phyloP scores from a whole-genome alignment of 2,888 invertebrate species.

The Acleris cristana region DNA sequence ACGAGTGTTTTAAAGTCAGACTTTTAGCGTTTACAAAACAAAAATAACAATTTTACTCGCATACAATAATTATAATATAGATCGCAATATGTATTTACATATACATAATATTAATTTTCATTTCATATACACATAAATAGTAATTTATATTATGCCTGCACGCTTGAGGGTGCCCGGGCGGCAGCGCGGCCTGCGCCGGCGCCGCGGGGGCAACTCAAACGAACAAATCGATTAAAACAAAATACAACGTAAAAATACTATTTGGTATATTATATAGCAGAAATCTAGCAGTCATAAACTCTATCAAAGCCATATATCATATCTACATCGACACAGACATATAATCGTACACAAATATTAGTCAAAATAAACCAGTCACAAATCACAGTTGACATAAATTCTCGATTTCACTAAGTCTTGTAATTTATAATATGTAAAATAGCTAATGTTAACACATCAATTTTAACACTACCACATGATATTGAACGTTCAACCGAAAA shows the following conservation, averaged over 20 bases:
- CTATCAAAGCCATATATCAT: slow-evolving; percentile 75
- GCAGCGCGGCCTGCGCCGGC: not conserved
- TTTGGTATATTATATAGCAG: slow-evolving; percentile 83
- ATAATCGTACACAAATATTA: slow-evolving; percentile 77
- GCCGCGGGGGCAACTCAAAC: slow-evolving; percentile 53
- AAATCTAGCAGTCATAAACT: slow-evolving; percentile 80
- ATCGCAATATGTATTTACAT: slow-evolving; percentile 81
- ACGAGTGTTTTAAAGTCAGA: slow-evolving; percentile 82
- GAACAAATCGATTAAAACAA: slow-evolving; percentile 76
- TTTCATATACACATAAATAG: slow-evolving; percentile 79
- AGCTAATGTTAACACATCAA: slow-evolving; percentile 61
- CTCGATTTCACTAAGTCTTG: slow-evolving; percentile 82
- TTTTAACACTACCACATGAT: slow-evolving; percentile 64
- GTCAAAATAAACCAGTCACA: slow-evolving; percentile 82
- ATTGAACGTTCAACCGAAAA: slow-evolving; percentile 58
- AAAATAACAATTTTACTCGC: slow-evolving; percentile 79
- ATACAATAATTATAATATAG: slow-evolving; percentile 73
- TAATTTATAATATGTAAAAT: slow-evolving; percentile 49
- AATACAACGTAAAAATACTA: slow-evolving; percentile 83
- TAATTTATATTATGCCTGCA: slow-evolving; percentile 71
- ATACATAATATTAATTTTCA: slow-evolving; percentile 77
- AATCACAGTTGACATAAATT: slow-evolving; percentile 84
- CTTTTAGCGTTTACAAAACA: slow-evolving; percentile 79
- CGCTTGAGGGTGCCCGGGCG: slow-evolving; percentile 45
- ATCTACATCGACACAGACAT: slow-evolving; percentile 76